Evolutionary conservation across 1,140 invertebrate species (phyloP).

Genomic region (Hetaerina americana): DNA sequence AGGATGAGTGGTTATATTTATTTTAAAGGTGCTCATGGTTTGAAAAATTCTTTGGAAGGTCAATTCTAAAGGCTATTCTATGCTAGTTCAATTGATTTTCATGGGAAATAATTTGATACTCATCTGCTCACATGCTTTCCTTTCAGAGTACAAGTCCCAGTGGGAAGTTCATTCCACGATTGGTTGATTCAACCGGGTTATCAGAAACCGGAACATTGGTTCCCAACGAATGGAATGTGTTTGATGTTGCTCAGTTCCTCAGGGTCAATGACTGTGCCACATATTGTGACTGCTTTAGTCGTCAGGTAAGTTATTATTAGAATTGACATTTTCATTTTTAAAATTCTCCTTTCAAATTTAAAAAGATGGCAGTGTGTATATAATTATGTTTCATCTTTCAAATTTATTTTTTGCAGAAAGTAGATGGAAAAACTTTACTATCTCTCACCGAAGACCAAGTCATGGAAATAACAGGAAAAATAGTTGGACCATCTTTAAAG

Average conservation of each 20-base stretch:
- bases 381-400: too few species aligned
- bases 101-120: too few species aligned
- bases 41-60: too few species aligned
- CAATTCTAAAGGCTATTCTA: too few species aligned
- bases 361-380: too few species aligned
- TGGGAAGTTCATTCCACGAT: conserved; percentile 51
- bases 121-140: too few species aligned
- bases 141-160: conserved; percentile 28
- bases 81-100: too few species aligned
- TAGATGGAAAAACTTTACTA: conserved; percentile 68
- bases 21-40: too few species aligned
- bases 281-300: conserved; percentile 73
- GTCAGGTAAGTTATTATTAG: conserved; percentile 36
- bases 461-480: conserved; percentile 76
- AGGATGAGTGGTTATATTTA: too few species aligned
- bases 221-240: conserved; percentile 63
- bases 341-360: too few species aligned
- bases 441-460: conserved; percentile 78
- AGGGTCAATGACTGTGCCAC: conserved; percentile 78
- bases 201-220: conserved; percentile 40
- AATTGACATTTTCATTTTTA: too few species aligned
- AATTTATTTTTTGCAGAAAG: conserved; percentile 38
- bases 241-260: conserved; percentile 77
- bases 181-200: conserved; percentile 40
- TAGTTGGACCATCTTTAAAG: conserved; percentile 87